Evolutionary conservation across 1,140 invertebrate genomes (phyloP), one percentile per base, ranked within the genome.

Genomic region (Eriocheir sinensis): DNA sequence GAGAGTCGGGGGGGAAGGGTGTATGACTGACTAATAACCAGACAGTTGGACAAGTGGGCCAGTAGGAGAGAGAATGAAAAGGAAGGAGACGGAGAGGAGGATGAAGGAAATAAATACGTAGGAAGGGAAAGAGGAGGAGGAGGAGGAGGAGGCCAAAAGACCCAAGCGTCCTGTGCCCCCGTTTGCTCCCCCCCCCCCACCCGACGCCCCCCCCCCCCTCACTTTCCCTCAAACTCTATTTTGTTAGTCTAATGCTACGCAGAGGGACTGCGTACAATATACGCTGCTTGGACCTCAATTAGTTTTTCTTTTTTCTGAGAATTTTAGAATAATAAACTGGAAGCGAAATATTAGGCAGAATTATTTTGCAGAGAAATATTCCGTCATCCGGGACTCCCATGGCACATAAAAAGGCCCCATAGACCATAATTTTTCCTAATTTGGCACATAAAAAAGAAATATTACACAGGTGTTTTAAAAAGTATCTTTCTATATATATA

Each of bases 401-500:
- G 60, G 60, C 60, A n/a, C 60, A 72, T 72, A 72, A 72, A 72
- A 15, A 72, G n/a, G n/a, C 17, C 4, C 60, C 60, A 72, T 72
- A 72, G 21, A 72, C 60, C 60, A 72, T 72, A 72, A 21, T 21
- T 72, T 21, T 72, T n/a, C 60, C 60, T 72, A 72, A 72, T 72
- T n/a, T 21, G 21, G n/a, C 3, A 72, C 60, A 72, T 72, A 72
- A 72, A 72, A 21, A 12, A 72, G 60, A 4, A n/a, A 72, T n/a
- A 72, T 72, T 72, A 72, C 60, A 72, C 60, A 72, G n/a, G n/a
- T 72, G n/a, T n/a, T n/a, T n/a, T n/a, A n/a, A n/a, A n/a, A 72
- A n/a, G n/a, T 72, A 72, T 72, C 27, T 72, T n/a, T 72, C 27
- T 72, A 72, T 72, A 72, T 72, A 72, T 72, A 72, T 72, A 72